Evolutionary conservation across 2,888 invertebrate species (phyloP), one percentile per base, ranked within the genome.

Genomic region (Hipparchia semele): DNA sequence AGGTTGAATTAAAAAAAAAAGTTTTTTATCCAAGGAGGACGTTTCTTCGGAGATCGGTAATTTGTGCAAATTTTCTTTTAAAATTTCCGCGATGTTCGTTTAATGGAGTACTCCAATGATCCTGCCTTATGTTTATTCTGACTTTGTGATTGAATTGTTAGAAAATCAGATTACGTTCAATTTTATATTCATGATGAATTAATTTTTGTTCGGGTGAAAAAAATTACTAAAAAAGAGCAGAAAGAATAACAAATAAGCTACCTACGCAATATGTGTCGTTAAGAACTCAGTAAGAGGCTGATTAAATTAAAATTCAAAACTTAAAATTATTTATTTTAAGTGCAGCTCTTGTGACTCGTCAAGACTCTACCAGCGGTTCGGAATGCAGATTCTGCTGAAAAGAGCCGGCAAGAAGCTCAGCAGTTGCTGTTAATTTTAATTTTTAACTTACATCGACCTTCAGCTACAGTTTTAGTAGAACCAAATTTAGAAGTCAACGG

Each of bases 61-160:
- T 92, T 92, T 88, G 90, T 90, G 85, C 82, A 87, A 90, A 87
- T 89, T 89, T 90, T 90, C 89, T 90, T 89, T 87, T 84, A 85
- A 89, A 90, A 84, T 86, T 88, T 84, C 80, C 82, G 79, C 85
- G 87, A 86, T 90, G 90, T 90, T 85, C 89, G 86, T 84, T 89
- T 91, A 90, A 90, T 90, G 86, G 89, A 92, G 89, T 89, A 82
- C 87, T 82, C 70, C 74, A 74, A 45, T 76, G 73, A 73, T 76
- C 76, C 75, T 80, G 79, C 77, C 80, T 87, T 85, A 84, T 90
- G 86, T 92, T 92, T 89, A 88, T 88, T 91, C 84, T 88, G 86
- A 90, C 84, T 88, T 83, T 77, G 75, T 83, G 76, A 90, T 87
- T 85, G 82, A 83, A 90, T 88, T 87, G 83, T 75, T 74, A 69